Evolutionary conservation across 2,888 invertebrate species (phyloP), one percentile per base, ranked within the genome.

Genomic region (Amblyteles armatorius): DNA sequence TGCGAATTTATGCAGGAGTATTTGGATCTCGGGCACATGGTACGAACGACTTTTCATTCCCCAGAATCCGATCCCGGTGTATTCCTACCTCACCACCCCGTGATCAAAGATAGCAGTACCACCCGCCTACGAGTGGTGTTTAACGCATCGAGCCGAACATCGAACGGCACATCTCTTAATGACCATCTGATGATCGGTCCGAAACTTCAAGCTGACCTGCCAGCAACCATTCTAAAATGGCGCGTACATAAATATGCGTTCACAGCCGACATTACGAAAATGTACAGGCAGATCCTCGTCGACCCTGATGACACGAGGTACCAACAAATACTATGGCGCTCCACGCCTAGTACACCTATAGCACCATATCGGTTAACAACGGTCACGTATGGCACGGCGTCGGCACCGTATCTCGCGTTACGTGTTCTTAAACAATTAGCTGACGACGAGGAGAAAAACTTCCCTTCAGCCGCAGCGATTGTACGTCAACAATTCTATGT

Each of bases 51-150:
- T 11, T 48, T 19, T 55, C 6, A 57, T 57, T 16, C 19, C 29
- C 36, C 67, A 48, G 40, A 73, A 33, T 73, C 57, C 19, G 36
- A 44, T 60, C 57, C 44, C 40, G 55, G 11, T 9, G 19, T 36
- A 3, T 29, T 44, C 29, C 16, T 86, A 86, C 57, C 69, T 1
- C 50, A 50, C n/a, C 50, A 69, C 26, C 69, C 69, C 16, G 69
- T 69, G 2, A 26, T 50, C 48, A 48, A 69, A 50, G 78, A 74
- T 1, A 84, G 82, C 60, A 60, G 57, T 7, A 86, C 86, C n/a
- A 82, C 86, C 0, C 74, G 76, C 5, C 40, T 83, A 6, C 13
- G 83, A 13, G 87, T 85, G 13, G 87, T 85, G 0, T 86, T 86
- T 36, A 83, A 87, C 44, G 87, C 83, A 4, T 82, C 84, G 1